Conservation (phyloP, 2,888 invertebrate genomes). For the Blastobasis lacticolella region DNA sequence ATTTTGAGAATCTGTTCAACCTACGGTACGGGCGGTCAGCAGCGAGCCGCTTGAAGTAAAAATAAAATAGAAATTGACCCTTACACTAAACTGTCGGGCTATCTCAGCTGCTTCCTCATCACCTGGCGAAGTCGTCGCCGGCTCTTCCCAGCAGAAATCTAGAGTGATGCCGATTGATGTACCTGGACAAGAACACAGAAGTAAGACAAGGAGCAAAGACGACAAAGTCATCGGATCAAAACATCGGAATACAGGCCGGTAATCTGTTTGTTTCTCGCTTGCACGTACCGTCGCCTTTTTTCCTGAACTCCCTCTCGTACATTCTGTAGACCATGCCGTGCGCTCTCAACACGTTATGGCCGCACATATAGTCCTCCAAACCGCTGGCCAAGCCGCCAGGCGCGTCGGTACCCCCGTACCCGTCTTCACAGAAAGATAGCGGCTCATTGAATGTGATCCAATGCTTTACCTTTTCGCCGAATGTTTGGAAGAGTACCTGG, state of each 20-base stretch:
- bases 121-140: conserved; percentile 43
- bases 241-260: too few relatives aligned
- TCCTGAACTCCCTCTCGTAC: conserved; percentile 62
- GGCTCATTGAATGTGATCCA: conserved; percentile 83
- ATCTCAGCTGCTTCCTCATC: conserved; percentile 64
- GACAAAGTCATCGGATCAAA: too few relatives aligned
- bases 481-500: conserved; percentile 60
- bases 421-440: conserved; percentile 51
- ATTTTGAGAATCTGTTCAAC: background rate
- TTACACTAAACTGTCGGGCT: conserved; percentile 55
- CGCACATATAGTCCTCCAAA: conserved; percentile 75
- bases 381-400: conserved; percentile 67
- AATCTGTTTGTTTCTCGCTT: too few relatives aligned
- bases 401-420: conserved; percentile 66
- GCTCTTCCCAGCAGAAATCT: conserved; percentile 57
- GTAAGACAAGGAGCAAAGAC: too few relatives aligned
- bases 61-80: conserved; percentile 8
- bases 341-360: conserved; percentile 76
- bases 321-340: conserved; percentile 78
- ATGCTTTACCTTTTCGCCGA: conserved; percentile 59
- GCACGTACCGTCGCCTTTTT: conserved; percentile 15
- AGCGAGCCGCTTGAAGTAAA: background rate
- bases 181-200: conserved; percentile 7
- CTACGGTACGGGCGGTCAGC: background rate
- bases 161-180: conserved; percentile 51